These are phyloP conservation scores for Gonatopus flavifemur DNA, from an alignment of 1,140 invertebrate genomes.

Conservation along the genomic window DNA sequence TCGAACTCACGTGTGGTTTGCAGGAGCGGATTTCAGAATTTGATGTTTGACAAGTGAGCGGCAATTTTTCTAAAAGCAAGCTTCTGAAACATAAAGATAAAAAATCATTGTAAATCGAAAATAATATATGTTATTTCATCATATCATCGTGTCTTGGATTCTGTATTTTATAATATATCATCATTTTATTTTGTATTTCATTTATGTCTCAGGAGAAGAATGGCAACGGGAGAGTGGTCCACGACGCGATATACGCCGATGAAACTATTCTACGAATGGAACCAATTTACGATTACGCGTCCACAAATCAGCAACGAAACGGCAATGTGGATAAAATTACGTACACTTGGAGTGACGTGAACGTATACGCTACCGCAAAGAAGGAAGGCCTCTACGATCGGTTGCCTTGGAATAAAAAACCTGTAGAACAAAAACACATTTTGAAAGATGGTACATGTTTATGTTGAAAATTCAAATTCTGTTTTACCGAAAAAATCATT, in stretches of 20 bases:
- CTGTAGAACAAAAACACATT: slow-evolving; percentile 38
- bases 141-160: too few species aligned
- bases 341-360: slow-evolving; percentile 46
- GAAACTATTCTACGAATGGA: slow-evolving; percentile 27
- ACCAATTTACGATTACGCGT: slow-evolving; percentile 18
- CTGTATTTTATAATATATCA: too few species aligned
- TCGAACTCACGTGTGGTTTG: too few species aligned
- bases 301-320: slow-evolving; percentile 1
- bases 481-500: too few species aligned
- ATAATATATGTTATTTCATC: too few species aligned
- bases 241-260: background rate
- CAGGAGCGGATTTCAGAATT: too few species aligned
- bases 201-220: background rate
- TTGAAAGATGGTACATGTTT: slow-evolving; percentile 43
- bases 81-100: too few species aligned
- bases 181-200: background rate
- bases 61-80: too few species aligned
- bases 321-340: slow-evolving; percentile 30
- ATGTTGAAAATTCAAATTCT: too few species aligned
- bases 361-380: slow-evolving; percentile 32
- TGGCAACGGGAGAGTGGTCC: background rate
- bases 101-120: too few species aligned
- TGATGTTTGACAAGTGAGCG: too few species aligned
- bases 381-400: slow-evolving; percentile 34
- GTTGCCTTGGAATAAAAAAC: slow-evolving; percentile 16